Percentiles rank a stretch among this genome's conserved stretches.
Conservation (phyloP, 2,797 vertebrate species). For the Lerista edwardsae region DNA sequence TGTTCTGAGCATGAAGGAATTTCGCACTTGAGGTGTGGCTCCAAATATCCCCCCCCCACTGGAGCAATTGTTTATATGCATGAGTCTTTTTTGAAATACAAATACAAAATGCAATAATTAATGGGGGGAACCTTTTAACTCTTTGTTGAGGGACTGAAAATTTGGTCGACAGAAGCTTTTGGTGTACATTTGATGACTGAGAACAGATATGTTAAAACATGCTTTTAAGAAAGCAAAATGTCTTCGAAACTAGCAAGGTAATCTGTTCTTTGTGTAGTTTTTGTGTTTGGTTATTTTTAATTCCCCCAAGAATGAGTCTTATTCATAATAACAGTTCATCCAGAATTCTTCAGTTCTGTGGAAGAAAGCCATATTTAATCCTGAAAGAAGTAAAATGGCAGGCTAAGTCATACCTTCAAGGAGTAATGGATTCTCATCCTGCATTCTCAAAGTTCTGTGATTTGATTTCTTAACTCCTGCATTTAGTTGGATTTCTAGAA, state of each 20-base stretch:
- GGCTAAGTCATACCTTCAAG: background rate
- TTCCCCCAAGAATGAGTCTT: background rate
- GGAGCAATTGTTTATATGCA: background rate
- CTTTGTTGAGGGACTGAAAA: slow-evolving; percentile 6
- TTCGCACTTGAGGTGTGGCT: background rate
- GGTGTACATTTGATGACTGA: slow-evolving; percentile 26
- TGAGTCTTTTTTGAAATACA: slow-evolving; percentile 12
- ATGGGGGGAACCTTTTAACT: slow-evolving; percentile 16
- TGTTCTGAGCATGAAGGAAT: background rate
- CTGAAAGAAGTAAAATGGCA: background rate
- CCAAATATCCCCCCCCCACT: too few species aligned
- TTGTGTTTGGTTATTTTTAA: slow-evolving; percentile 15
- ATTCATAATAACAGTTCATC: slow-evolving; percentile 16
- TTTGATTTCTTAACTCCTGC: background rate
- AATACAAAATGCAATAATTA: slow-evolving; percentile 20
- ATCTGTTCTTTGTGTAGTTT: slow-evolving; percentile 9
- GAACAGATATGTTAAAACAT: slow-evolving; percentile 39
- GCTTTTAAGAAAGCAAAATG: background rate
- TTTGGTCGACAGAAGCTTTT: background rate
- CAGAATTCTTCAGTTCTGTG: background rate
- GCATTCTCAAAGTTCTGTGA: background rate
- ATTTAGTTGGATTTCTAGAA: background rate
- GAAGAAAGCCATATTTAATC: slow-evolving; percentile 28
- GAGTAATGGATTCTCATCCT: background rate
- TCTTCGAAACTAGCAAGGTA: slow-evolving; percentile 19